Base-by-base conservation (phyloP, 2,113 vertebrate species). In the Rhinolophus sinicus region DNA sequence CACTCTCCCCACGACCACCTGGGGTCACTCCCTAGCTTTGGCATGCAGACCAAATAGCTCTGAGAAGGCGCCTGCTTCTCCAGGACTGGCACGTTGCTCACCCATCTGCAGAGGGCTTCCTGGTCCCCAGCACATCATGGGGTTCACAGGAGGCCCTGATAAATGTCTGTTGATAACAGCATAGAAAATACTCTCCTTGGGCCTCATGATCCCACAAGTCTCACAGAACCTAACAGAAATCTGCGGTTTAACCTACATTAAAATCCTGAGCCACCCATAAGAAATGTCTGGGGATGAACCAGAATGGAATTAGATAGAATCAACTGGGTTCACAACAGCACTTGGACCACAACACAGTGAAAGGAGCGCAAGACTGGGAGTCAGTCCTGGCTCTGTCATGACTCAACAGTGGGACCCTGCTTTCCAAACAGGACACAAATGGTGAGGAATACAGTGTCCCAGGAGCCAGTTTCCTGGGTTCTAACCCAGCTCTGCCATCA, bases 191-290 rank as follows among this genome's bases (percentile, higher is more conserved):
- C 44, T 82, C 86, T 85, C 86, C 64, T 85, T 81, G 67, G 81
- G 77, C 69, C 62, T 91, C 88, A 93, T 56, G 93, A 95, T 81
- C 60, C 72, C 50, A 88, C 3, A 87, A 64, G 76, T 78, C 86
- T 94, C 96, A 90, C 22, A 88, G 93, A 97, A 72, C 62, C 78
- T 94, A 93, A 97, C 96, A 94, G 33, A 93, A 88, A 96, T 89
- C 77, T 96, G 72, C 30, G 75, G 65, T 89, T 93, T 96, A 97
- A 97, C 90, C 96, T 94, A 96, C 44, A 96, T 92, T 88, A 87
- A 95, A 96, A 87, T 88, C 60, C 78, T 94, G 38, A 88, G 69
- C 30, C 56, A 96, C 67, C 76, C 77, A 82, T 24, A 90, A 90
- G 60, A 80, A 90, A 94, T 26, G 62, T 24, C 70, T 81, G 54